Evolutionary conservation across 2,797 vertebrate genomes (phyloP).

Genomic region (Malacoctenus gilli): DNA sequence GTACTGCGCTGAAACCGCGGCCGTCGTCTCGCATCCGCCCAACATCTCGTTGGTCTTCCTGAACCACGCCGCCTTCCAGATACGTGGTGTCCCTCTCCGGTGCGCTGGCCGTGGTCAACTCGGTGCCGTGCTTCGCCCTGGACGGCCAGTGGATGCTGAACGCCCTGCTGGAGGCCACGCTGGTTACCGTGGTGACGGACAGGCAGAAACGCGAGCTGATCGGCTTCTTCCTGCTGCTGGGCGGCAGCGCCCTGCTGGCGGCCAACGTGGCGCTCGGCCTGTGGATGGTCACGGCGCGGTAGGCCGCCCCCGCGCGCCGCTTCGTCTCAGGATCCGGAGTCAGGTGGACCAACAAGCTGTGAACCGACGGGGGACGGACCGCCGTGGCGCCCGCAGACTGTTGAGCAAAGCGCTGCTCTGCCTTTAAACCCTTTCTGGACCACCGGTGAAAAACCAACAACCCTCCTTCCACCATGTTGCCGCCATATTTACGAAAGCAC

Average conservation of each 20-base stretch:
- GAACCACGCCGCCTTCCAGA: slow-evolving; percentile 71
- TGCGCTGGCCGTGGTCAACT: slow-evolving; percentile 95
- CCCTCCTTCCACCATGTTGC: slow-evolving; percentile 25
- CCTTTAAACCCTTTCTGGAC: slow-evolving; percentile 35
- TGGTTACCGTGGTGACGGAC: slow-evolving; percentile 88
- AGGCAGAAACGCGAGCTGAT: slow-evolving; percentile 90
- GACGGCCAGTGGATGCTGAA: slow-evolving; percentile 99
- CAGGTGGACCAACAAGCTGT: slow-evolving; percentile 56
- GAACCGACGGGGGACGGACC: slow-evolving; percentile 21
- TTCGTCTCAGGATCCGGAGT: no score
- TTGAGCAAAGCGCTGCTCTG: slow-evolving; percentile 24
- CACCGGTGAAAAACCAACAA: slow-evolving; percentile 26
- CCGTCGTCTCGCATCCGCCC: no score
- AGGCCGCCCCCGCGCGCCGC: slow-evolving; percentile 58
- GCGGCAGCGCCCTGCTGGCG: slow-evolving; percentile 93
- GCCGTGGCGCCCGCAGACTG: slow-evolving; percentile 8
- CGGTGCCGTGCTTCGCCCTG: slow-evolving; percentile 95
- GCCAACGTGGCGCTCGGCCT: slow-evolving; percentile 95
- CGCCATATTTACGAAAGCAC: slow-evolving; percentile 43
- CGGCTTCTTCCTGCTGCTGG: slow-evolving; percentile 95
- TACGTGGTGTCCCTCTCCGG: slow-evolving; percentile 95
- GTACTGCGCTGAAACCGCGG: no score
- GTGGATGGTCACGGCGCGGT: slow-evolving; percentile 97
- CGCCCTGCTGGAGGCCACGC: slow-evolving; percentile 92
- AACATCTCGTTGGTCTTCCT: no score